A percentile compares a stretch with the other conserved stretches of the same genome.
These are phyloP conservation scores for Gambusia holbrooki DNA, from an alignment of 2,113 vertebrate species.

Conservation along the genomic window DNA sequence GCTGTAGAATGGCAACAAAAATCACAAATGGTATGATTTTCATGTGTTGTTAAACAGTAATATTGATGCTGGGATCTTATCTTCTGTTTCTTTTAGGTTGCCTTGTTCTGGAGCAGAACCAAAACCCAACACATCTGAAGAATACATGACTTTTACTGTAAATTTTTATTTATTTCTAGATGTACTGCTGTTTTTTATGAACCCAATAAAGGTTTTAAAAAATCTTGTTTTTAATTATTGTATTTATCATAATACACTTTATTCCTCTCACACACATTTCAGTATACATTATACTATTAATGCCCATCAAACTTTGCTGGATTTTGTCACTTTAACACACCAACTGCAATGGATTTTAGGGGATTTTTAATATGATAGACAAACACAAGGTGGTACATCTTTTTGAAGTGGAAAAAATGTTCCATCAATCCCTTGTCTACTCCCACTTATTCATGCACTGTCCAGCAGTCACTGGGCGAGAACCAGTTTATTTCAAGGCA, in stretches of 20 bases:
- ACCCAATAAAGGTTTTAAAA: slow-evolving; percentile 53
- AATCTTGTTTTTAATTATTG: neutral
- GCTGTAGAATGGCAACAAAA: neutral
- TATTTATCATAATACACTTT: too few relatives aligned
- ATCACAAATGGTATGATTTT: neutral
- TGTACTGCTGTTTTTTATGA: slow-evolving; percentile 62
- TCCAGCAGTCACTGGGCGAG: too few relatives aligned
- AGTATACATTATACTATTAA: too few relatives aligned
- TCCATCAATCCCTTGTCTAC: too few relatives aligned
- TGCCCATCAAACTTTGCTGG: neutral
- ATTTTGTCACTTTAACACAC: neutral
- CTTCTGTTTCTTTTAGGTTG: slow-evolving; percentile 64
- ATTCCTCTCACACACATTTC: too few relatives aligned
- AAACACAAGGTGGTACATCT: too few relatives aligned
- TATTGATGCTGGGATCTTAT: neutral
- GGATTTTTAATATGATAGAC: too few relatives aligned
- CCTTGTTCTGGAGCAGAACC: slow-evolving; percentile 52
- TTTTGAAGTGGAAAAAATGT: too few relatives aligned
- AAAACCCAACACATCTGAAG: slow-evolving; percentile 43
- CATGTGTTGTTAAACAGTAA: neutral
- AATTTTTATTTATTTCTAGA: slow-evolving; percentile 62
- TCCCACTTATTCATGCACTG: too few relatives aligned
- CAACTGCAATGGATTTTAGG: too few relatives aligned
- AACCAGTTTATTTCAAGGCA: too few relatives aligned
- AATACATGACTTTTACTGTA: slow-evolving; percentile 36